Percentiles rank a stretch among this genome's conserved stretches.
Conservation (phyloP, 2,888 invertebrate genomes). For the Phymatocera aterrima region DNA sequence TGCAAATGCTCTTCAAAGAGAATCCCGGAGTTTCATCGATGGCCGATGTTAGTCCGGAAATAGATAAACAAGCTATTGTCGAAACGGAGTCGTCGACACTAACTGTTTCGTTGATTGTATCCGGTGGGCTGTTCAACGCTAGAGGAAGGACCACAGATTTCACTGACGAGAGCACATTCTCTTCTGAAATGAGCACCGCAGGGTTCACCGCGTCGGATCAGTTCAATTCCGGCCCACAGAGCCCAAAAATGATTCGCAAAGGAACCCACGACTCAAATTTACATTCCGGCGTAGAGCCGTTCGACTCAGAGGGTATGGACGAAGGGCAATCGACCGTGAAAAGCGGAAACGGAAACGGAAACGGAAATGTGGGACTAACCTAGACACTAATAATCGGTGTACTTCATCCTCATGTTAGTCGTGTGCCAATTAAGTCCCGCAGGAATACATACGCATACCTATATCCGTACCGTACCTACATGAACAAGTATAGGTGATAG, state of each 20-base stretch:
- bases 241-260: constrained; percentile 52
- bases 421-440: constrained; percentile 65
- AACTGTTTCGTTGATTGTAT: neutral
- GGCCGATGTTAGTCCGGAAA: constrained; percentile 18
- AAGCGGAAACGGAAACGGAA: constrained; percentile 45
- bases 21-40: constrained; percentile 47
- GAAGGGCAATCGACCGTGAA: neutral
- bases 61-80: neutral
- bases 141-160: constrained; percentile 2
- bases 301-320: constrained; percentile 2
- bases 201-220: constrained; percentile 4
- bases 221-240: constrained; percentile 50
- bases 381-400: constrained; percentile 52
- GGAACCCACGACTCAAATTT: neutral
- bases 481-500: neutral
- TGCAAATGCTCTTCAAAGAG: constrained; percentile 59
- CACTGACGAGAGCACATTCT: neutral
- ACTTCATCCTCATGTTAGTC: constrained; percentile 57
- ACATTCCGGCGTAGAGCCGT: neutral
- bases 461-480: too few species aligned
- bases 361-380: constrained; percentile 49
- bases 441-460: constrained; percentile 51
- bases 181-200: neutral
- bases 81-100: constrained; percentile 45
- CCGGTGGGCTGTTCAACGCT: constrained; percentile 12